These are phyloP conservation scores for Harpagifer antarcticus DNA, from an alignment of 2,797 vertebrate genomes.

Conservation along the genomic window DNA sequence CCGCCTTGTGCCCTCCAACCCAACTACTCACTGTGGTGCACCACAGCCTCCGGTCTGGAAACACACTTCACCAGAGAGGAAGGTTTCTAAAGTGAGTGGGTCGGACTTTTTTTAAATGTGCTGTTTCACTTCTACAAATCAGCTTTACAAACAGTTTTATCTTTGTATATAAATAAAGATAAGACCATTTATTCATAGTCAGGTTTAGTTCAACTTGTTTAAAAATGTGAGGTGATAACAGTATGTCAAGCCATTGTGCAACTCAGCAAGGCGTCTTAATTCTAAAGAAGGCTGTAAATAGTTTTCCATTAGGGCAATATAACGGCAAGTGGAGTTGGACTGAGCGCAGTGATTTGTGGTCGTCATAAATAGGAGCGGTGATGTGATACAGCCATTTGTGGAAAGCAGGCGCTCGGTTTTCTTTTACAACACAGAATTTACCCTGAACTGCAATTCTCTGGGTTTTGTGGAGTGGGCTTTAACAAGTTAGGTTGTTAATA, in stretches of 20 bases:
- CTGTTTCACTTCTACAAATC: conserved; percentile 17
- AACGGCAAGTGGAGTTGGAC: conserved; percentile 56
- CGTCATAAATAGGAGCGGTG: conserved; percentile 51
- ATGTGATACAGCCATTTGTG: conserved; percentile 67
- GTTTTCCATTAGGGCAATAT: conserved; percentile 55
- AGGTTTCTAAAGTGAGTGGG: conserved; percentile 11
- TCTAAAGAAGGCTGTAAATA: conserved; percentile 45
- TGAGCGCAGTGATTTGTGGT: conserved; percentile 55
- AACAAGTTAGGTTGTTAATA: conserved; percentile 48
- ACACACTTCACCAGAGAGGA: conserved; percentile 12
- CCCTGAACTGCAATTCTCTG: conserved; percentile 35
- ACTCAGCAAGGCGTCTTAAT: conserved; percentile 10
- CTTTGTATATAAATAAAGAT: conserved; percentile 22
- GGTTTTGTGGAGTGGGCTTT: conserved; percentile 44
- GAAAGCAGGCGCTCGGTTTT: conserved; percentile 45
- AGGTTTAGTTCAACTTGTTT: conserved; percentile 35
- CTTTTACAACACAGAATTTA: conserved; percentile 42
- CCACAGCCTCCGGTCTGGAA: conserved; percentile 51
- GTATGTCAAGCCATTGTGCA: conserved; percentile 10
- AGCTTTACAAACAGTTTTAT: conserved; percentile 27
- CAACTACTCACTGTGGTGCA: conserved; percentile 42
- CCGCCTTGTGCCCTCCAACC: conserved; percentile 51
- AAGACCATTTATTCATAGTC: conserved; percentile 8
- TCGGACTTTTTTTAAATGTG: conserved; percentile 8
- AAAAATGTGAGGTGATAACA: conserved; percentile 42